Conservation (phyloP, 2,113 vertebrate species). For the Ascaphus truei region DNA sequence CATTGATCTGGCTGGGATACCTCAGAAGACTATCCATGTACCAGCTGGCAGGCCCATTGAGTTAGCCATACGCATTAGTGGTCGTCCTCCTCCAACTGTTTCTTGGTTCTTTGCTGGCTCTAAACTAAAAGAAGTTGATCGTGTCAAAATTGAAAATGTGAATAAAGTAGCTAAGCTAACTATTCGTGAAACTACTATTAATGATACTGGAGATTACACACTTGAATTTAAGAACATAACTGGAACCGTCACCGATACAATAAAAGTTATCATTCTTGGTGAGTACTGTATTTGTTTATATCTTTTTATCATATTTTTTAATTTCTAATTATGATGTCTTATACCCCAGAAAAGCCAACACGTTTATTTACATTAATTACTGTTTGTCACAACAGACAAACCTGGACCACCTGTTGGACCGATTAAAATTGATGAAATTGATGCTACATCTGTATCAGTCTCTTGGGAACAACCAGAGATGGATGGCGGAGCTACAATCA, state of each 20-base stretch:
- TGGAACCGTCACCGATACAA: slow-evolving; percentile 74
- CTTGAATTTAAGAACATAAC: slow-evolving; percentile 88
- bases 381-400: slow-evolving; percentile 70
- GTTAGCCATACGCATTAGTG: slow-evolving; percentile 80
- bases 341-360: background rate
- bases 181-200: slow-evolving; percentile 85
- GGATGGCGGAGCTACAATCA: slow-evolving; percentile 88
- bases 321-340: background rate
- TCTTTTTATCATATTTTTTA: background rate
- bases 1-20: slow-evolving; percentile 84
- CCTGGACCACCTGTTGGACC: slow-evolving; percentile 86
- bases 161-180: slow-evolving; percentile 80
- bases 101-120: slow-evolving; percentile 86
- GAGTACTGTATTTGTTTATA: slow-evolving; percentile 47
- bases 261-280: slow-evolving; percentile 93
- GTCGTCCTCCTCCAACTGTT: slow-evolving; percentile 84
- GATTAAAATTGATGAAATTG: slow-evolving; percentile 83
- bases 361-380: slow-evolving; percentile 21
- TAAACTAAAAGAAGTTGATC: slow-evolving; percentile 81
- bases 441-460: slow-evolving; percentile 80
- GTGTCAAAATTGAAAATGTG: slow-evolving; percentile 79
- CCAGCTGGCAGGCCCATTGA: slow-evolving; percentile 87
- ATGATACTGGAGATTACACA: slow-evolving; percentile 84
- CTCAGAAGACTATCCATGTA: slow-evolving; percentile 87
- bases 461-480: slow-evolving; percentile 89